phyloP scores from a whole-genome alignment of 2,113 vertebrate genomes.

The Syngnathus floridae region DNA sequence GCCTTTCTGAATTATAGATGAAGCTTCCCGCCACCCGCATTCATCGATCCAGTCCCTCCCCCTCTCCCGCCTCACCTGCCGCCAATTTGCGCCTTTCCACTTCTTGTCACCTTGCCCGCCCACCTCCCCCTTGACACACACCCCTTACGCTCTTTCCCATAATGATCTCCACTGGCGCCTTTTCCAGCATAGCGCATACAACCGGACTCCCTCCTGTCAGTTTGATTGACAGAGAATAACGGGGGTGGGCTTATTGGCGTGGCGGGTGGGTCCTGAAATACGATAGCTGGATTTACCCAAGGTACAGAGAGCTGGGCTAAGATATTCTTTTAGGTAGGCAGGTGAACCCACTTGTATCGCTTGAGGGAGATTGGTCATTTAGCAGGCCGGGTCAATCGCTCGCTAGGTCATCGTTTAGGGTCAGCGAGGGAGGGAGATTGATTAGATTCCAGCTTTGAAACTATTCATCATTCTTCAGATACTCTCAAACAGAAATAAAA shows the following conservation, averaged over 20 bases:
- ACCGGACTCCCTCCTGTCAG: background rate
- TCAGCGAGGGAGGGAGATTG: background rate
- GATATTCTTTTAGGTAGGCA: background rate
- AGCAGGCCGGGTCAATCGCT: background rate
- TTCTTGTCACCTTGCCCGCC: conserved; percentile 20
- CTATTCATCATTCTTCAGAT: background rate
- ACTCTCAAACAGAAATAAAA: background rate
- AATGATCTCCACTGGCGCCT: conserved; percentile 46
- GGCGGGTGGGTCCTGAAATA: background rate
- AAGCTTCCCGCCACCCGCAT: conserved; percentile 47
- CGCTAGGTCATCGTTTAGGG: background rate
- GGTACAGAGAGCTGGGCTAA: background rate
- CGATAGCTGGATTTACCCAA: background rate
- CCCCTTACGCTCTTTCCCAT: conserved; percentile 28
- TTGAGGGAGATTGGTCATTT: no score
- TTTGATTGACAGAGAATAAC: conserved; percentile 49
- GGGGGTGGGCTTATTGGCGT: conserved; percentile 3
- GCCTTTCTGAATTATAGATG: conserved; percentile 67
- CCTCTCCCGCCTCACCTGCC: background rate
- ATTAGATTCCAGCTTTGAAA: background rate
- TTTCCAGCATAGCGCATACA: conserved; percentile 13
- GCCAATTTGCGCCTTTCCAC: conserved; percentile 13
- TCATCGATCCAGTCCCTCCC: conserved; percentile 47
- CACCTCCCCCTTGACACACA: background rate
- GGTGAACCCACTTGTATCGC: background rate